Base-by-base conservation (phyloP, 2,113 vertebrate species). In the Hemicordylus capensis region DNA sequence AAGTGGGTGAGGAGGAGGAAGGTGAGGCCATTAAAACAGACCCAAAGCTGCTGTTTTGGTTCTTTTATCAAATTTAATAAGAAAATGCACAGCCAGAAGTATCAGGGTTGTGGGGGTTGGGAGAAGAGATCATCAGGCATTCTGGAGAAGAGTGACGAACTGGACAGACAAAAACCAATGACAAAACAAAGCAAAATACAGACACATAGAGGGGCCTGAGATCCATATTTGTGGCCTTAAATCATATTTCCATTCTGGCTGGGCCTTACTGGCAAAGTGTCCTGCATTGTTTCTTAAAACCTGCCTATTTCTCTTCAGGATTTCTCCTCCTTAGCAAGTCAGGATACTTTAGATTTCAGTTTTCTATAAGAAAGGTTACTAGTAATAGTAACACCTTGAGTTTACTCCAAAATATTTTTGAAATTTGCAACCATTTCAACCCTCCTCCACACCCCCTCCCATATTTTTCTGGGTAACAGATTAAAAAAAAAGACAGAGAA, bases 41-140 rank as follows among this genome's bases (percentile, higher is more conserved):
- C 80, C 93, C 83, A 74, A 67, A 87, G 91, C 80, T 75, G 70
- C 84, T 94, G 85, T 91, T 94, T 89, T 87, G 83, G 83, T 89
- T 93, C 69, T 89, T 81, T 93, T 91, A 85, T 89, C 92, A 92
- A 95, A 89, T 85, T 89, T 90, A 77, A 93, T 63, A 82, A 95
- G 88, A 93, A 95, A 96, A 95, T 76, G 89, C 89, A 93, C 85
- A 94, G 93, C 91, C 93, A 91, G 92, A 94, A 95, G 69, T 81
- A 94, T 64, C 84, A 80, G 76, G 76, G 67, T 63, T 63, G 67
- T 61, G 83, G 11, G 56, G 58, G 42, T 39, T 63, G 67, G 84
- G 84, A 80, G 84, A 93, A 79, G 81, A 93, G 94, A 94, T 85
- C 84, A 95, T 87, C 85, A 94, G 85, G 64, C 88, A 93, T 84